A percentile compares a stretch with the other conserved stretches of the same genome.
phyloP scores from a whole-genome alignment of 2,797 vertebrate genomes.

The Coreius guichenoti region DNA sequence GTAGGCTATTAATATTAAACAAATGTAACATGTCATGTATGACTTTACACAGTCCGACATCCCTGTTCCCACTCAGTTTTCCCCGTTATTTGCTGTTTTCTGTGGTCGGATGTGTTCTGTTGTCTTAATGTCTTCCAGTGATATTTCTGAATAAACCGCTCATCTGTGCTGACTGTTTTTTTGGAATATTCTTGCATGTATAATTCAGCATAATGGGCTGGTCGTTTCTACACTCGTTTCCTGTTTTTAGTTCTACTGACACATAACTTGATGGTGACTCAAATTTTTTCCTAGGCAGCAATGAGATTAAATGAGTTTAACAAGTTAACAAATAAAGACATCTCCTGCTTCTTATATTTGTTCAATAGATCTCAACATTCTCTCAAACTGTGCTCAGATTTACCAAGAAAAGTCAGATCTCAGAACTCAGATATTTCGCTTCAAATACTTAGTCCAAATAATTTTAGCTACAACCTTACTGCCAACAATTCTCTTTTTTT shows the following conservation, averaged over 20 bases:
- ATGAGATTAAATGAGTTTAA: neutral
- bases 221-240: neutral
- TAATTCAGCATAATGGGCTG: conserved; percentile 1
- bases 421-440: neutral
- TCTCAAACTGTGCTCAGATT: neutral
- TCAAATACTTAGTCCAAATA: neutral
- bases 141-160: conserved; percentile 71
- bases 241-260: neutral
- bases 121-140: conserved; percentile 81
- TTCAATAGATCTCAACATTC: neutral
- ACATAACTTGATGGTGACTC: neutral
- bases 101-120: conserved; percentile 79
- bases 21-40: neutral
- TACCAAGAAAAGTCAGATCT: neutral
- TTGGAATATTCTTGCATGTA: neutral
- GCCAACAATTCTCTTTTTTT: too few relatives aligned
- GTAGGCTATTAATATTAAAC: conserved; percentile 15
- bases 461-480: neutral
- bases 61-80: neutral
- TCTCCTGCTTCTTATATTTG: neutral
- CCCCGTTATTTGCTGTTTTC: conserved; percentile 52
- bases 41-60: neutral
- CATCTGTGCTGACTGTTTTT: conserved; percentile 50
- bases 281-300: neutral
- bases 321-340: neutral